Base-by-base conservation (phyloP, 30 jellyfish, hydroid and myxozoan genomes). In the Cassiopea xamachana region DNA sequence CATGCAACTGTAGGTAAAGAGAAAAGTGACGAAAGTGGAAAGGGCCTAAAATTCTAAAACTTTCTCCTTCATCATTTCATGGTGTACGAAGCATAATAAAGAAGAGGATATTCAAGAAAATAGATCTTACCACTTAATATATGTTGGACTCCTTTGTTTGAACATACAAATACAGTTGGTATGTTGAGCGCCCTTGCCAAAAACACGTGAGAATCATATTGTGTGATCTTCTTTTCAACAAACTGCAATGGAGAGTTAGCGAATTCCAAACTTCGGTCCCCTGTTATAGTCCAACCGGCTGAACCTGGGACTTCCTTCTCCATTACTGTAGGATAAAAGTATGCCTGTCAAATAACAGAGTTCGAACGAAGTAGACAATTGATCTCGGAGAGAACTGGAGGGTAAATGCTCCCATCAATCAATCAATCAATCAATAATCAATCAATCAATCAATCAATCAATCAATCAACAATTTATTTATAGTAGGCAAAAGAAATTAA, bases 211-310 rank as follows among this genome's bases (percentile, higher is more conserved):
- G 98, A 91, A 7, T 68, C 91, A 85, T 89, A 86, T 78, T 90
- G 97, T 27, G 70, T 69, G 1, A 89, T 64, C 18, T 97, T 84
- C 51, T 81, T 91, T 75, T 95, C 91, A 16, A 95, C 77, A 55
- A 95, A 95, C 15, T 89, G 96, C 69, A 95, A 59, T 18, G 99
- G 99, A 27, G 76, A 46, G 55, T 95, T 91, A 12, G 98, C 99
- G 81, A 95, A 91, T 74, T 95, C 99, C n/a, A 87, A 83, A 51
- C 91, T 95, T 69, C 95, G 80, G 74, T 95, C 99, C 14, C 99
- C 99, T 27, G 99, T 79, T 45, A 95, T 58, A 4, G 96, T 75
- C 99, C 99, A 95, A 4, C 99, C 99, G 19, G 87, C 95, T 9
- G 92, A 72, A 14, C 99, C 99, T 1, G 99, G 99, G 60, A 91